Conservation (phyloP, 2,888 invertebrate genomes). For the Heliconius erato region DNA sequence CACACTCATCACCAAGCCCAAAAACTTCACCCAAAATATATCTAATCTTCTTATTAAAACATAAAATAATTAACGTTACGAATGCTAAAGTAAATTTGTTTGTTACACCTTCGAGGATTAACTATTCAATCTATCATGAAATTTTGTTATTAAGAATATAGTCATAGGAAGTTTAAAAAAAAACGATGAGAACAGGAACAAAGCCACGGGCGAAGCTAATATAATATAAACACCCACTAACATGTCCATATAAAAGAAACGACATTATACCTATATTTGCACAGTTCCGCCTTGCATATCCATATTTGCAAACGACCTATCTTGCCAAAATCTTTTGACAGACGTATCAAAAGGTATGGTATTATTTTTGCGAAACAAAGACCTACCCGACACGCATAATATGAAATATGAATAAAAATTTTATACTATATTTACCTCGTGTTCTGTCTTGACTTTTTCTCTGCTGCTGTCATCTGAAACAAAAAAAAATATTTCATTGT, state of each 20-base stretch:
- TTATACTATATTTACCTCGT: constrained; percentile 70
- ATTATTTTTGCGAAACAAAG: constrained; percentile 16
- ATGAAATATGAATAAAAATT: not conserved
- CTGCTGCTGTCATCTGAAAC: constrained; percentile 83
- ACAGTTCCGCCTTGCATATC: constrained; percentile 24
- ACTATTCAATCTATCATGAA: not conserved
- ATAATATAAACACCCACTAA: constrained; percentile 1
- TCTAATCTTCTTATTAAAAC: constrained; percentile 32
- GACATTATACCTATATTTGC: constrained; percentile 23
- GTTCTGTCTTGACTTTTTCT: constrained; percentile 78
- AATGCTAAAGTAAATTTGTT: not conserved
- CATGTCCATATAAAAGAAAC: constrained; percentile 5
- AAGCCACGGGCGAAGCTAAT: not conserved
- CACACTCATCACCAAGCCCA: constrained; percentile 32
- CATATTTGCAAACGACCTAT: constrained; percentile 22
- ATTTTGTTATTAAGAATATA: not conserved
- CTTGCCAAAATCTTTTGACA: constrained; percentile 9
- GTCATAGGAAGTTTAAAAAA: too few species aligned
- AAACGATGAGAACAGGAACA: too few species aligned
- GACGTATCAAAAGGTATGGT: not conserved
- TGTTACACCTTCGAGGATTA: not conserved
- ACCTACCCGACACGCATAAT: constrained; percentile 10
- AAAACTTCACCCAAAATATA: constrained; percentile 24
- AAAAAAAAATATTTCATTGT: constrained; percentile 54
- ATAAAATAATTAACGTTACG: not conserved